Conservation (phyloP, 2,888 invertebrate species). For the Platypus cylindrus region DNA sequence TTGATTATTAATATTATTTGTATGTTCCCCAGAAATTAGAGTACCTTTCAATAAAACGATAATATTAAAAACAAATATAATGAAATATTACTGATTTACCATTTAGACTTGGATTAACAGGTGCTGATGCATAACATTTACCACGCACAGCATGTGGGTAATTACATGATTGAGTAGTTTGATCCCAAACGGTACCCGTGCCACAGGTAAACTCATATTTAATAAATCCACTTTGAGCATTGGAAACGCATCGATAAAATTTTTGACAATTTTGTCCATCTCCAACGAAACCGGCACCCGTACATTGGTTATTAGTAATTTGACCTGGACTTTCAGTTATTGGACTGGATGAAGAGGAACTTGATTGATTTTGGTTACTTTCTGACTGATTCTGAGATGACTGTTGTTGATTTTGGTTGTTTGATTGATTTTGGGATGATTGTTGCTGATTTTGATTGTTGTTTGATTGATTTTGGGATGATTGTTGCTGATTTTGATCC, state of each 20-base stretch:
- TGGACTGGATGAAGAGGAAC: slow-evolving; percentile 3
- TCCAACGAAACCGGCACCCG: slow-evolving; percentile 56
- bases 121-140: slow-evolving; percentile 16
- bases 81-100: slow-evolving; percentile 1
- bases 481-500: slow-evolving; percentile 4
- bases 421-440: slow-evolving; percentile 8
- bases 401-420: slow-evolving; percentile 6
- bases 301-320: slow-evolving; percentile 21
- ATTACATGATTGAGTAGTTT: slow-evolving; percentile 54
- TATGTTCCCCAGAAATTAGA: too few species aligned
- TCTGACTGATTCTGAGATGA: slow-evolving; percentile 11
- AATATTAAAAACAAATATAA: too few species aligned
- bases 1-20: slow-evolving; percentile 4
- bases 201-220: slow-evolving; percentile 63
- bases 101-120: slow-evolving; percentile 1
- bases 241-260: slow-evolving; percentile 63
- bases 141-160: slow-evolving; percentile 47
- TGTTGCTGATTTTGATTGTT: slow-evolving; percentile 7
- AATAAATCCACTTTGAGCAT: slow-evolving; percentile 44
- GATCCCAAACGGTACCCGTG: slow-evolving; percentile 69
- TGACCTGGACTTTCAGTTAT: slow-evolving; percentile 15
- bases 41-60: too few species aligned
- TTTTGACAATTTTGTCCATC: slow-evolving; percentile 57
- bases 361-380: background rate
- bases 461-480: slow-evolving; percentile 12